Evolutionary conservation across 2,797 vertebrate genomes (phyloP).

Genomic region (Epinephelus coioides): DNA sequence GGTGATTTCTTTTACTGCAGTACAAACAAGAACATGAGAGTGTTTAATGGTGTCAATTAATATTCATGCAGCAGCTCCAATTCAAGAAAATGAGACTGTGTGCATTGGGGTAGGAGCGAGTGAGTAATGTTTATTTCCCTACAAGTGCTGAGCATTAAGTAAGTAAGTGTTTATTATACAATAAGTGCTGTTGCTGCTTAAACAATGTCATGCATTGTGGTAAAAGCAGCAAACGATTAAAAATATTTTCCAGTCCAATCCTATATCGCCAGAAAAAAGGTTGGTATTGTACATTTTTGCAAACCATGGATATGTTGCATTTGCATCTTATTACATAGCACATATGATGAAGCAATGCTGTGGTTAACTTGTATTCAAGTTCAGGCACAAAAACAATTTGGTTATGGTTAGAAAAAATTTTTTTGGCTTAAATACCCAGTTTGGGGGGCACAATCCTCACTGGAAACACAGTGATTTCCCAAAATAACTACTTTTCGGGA

Average conservation of each 20-base stretch:
- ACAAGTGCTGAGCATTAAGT: slow-evolving; percentile 6
- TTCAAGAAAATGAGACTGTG: slow-evolving; percentile 26
- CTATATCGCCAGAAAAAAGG: too few relatives aligned
- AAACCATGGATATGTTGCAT: too few relatives aligned
- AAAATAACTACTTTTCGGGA: too few relatives aligned
- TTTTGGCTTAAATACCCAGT: too few relatives aligned
- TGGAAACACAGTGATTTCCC: too few relatives aligned
- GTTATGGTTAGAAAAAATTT: too few relatives aligned
- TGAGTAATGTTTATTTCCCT: slow-evolving; percentile 32
- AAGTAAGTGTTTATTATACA: slow-evolving; percentile 9
- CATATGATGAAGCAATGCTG: too few relatives aligned
- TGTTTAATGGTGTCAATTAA: slow-evolving; percentile 33
- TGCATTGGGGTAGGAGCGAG: slow-evolving; percentile 5
- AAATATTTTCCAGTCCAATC: background rate
- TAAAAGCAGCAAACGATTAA: background rate
- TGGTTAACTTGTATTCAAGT: too few relatives aligned
- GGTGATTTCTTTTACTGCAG: background rate
- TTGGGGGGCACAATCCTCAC: too few relatives aligned
- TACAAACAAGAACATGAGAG: slow-evolving; percentile 51
- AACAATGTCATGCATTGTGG: background rate
- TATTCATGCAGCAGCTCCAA: slow-evolving; percentile 28
- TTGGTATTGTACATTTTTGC: too few relatives aligned
- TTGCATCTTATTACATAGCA: too few relatives aligned
- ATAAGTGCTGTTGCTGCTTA: slow-evolving; percentile 5
- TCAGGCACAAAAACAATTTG: too few relatives aligned